phyloP scores from a whole-genome alignment of 2,113 vertebrate genomes.

The Ceuthmochares aereus region DNA sequence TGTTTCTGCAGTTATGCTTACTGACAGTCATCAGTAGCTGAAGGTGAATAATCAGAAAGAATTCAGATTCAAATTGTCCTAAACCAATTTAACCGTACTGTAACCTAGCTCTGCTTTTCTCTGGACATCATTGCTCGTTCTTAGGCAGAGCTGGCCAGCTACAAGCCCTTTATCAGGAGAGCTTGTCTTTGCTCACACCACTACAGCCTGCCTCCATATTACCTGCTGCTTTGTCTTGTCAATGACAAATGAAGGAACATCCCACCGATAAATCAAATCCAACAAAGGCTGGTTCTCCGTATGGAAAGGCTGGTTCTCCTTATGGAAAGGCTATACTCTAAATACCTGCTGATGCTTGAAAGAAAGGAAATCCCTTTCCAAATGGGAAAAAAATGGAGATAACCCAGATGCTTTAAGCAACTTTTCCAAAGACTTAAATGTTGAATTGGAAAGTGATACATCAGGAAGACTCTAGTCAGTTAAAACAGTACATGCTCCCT shows the following conservation, averaged over 20 bases:
- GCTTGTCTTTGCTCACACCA: background rate
- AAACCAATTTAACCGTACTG: background rate
- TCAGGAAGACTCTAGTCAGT: background rate
- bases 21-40: background rate
- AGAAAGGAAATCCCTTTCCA: slow-evolving; percentile 13
- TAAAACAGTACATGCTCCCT: background rate
- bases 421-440: slow-evolving; percentile 9
- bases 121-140: background rate
- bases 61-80: background rate
- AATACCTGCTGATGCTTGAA: slow-evolving; percentile 15
- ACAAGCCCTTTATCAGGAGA: background rate
- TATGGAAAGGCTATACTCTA: background rate
- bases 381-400: background rate
- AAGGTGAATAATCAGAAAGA: background rate
- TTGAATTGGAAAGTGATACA: slow-evolving; percentile 34
- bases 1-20: background rate
- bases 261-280: slow-evolving; percentile 25
- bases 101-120: background rate
- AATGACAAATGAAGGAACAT: slow-evolving; percentile 19
- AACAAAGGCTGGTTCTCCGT: background rate
- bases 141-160: background rate
- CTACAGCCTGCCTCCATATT: background rate
- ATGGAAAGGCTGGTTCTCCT: background rate
- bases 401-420: background rate
- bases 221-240: background rate